phyloP scores from a whole-genome alignment of 2,797 vertebrate species.

The Chloroceryle inda region DNA sequence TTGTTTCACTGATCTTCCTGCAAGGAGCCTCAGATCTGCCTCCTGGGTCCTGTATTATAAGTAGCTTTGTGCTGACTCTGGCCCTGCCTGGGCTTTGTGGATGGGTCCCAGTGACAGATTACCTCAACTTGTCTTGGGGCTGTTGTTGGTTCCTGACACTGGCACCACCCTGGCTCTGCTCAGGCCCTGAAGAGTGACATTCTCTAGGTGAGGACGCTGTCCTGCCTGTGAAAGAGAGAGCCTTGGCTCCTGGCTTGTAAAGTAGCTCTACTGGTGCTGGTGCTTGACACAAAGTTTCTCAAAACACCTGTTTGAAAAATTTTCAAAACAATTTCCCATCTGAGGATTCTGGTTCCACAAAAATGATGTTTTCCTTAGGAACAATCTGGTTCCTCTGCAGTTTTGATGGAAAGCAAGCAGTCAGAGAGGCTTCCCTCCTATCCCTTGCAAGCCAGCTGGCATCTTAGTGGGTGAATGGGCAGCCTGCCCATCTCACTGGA shows the following conservation, averaged over 20 bases:
- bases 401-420: background rate
- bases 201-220: background rate
- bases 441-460: background rate
- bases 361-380: background rate
- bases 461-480: background rate
- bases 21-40: background rate
- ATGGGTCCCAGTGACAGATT: background rate
- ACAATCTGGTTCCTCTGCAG: background rate
- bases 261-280: background rate
- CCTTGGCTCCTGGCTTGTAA: background rate
- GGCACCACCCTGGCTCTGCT: background rate
- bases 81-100: background rate
- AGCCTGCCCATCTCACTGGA: background rate
- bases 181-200: background rate
- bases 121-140: background rate
- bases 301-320: background rate
- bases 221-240: background rate
- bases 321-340: background rate
- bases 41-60: background rate
- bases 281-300: background rate
- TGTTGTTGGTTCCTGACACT: too few relatives aligned
- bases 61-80: background rate
- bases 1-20: background rate
- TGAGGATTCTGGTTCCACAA: background rate
- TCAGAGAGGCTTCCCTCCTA: background rate